Conservation (phyloP, 2,888 invertebrate genomes). For the Biston stratarius region DNA sequence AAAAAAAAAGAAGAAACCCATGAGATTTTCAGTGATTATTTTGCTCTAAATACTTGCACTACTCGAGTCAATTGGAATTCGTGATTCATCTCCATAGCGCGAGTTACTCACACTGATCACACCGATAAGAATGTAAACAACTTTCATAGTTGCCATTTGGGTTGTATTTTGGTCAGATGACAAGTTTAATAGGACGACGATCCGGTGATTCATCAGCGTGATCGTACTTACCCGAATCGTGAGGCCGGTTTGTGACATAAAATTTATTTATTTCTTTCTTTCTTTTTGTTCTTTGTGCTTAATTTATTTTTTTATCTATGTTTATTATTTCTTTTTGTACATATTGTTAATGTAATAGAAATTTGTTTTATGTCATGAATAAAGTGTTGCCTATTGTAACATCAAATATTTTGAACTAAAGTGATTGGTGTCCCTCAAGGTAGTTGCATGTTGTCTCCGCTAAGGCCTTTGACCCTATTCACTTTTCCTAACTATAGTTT, state of each 20-base stretch:
- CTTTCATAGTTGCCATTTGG: slow-evolving; percentile 30
- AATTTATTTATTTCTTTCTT: too few relatives aligned
- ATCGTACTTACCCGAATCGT: too few relatives aligned
- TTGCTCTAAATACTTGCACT: slow-evolving; percentile 13
- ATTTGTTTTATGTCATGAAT: too few relatives aligned
- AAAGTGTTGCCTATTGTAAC: too few relatives aligned
- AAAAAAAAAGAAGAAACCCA: too few relatives aligned
- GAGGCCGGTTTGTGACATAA: too few relatives aligned
- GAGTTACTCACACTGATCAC: slow-evolving; percentile 41
- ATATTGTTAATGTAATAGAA: too few relatives aligned
- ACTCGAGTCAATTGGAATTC: slow-evolving; percentile 34
- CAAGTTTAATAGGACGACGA: slow-evolving; percentile 10
- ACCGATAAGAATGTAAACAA: slow-evolving; percentile 39
- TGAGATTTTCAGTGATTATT: slow-evolving; percentile 27
- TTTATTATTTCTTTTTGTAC: too few relatives aligned
- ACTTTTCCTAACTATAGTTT: slow-evolving; percentile 40
- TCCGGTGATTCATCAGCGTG: slow-evolving; percentile 8
- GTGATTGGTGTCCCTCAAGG: slow-evolving; percentile 20
- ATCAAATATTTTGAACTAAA: neutral
- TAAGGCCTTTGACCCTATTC: slow-evolving; percentile 28
- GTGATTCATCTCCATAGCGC: slow-evolving; percentile 46
- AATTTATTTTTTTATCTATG: too few relatives aligned
- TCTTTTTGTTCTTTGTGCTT: too few relatives aligned
- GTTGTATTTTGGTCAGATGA: slow-evolving; percentile 32
- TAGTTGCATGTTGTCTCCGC: slow-evolving; percentile 16